Base-by-base conservation (phyloP, 37 sponge, comb jelly and placozoan species). In the Mnemiopsis leidyi region DNA sequence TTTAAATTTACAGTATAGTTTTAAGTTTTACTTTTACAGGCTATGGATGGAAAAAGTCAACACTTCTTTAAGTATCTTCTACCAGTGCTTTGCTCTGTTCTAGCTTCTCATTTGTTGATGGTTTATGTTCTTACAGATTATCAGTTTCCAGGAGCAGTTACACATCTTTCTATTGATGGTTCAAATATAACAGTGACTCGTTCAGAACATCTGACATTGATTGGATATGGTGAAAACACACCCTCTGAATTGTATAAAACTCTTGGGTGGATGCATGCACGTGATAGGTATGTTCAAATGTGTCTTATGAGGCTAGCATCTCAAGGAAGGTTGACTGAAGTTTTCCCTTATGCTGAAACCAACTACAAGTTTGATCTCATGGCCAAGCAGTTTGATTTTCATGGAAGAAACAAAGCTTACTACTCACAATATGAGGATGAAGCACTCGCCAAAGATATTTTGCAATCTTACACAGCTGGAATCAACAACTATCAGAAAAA, bases 221-320 rank as follows among this genome's bases (percentile, higher is more conserved):
- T 40, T 7, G 90, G 61, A 21, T 38, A 28, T 38, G 90, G 90
- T 9, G 90, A n/a, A 33, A 26, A 85, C 39, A 40, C 33, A 23
- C 13, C 36, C 24, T 33, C 32, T 3, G 90, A 85, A 7, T 25
- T 85, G 5, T 85, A 38, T 61, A 85, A 85, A 85, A 37, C 48
- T n/a, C 90, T 85, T 21, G 90, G 90, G 0, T 85, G 90, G 90
- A 85, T 85, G 90, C 90, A 85, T 25, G 90, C 90, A 23, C 33
- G 36, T 39, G 90, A 85, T 61, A 85, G 90, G 30, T 85, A 85
- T 40, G 29, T 85, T 85, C 90, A 85, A 26, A 35, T 85, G 9
- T 85, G 90, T 39, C 90, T 85, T 3, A 85, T 39, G 48, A 38
- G 90, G 24, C 90, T 85, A 3, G 90, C 90, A 39, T 38, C 90